A percentile compares a stretch with the other conserved stretches of the same genome.
Conservation (phyloP, 2,113 vertebrate species). For the Cyprinodon brontotheroides region DNA sequence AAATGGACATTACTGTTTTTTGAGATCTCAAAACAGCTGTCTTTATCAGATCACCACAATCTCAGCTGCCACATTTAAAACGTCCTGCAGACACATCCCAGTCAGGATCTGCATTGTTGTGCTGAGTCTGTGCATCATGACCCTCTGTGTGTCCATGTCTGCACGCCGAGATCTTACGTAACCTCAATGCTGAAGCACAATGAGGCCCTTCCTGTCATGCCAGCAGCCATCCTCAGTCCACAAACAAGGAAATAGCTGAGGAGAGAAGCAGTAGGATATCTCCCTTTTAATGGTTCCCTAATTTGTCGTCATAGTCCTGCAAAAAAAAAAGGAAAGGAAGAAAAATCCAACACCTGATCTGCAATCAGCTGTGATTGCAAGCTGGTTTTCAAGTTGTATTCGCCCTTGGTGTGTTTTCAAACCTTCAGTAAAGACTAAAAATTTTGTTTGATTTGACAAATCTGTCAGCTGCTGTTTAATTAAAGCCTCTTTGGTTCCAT, state of each 20-base stretch:
- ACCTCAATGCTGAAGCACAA: slow-evolving; percentile 32
- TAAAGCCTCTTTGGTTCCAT: not conserved
- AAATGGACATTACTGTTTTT: not conserved
- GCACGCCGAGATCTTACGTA: slow-evolving; percentile 42
- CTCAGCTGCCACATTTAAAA: not conserved
- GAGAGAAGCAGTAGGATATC: slow-evolving; percentile 29
- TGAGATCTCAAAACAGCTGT: not conserved
- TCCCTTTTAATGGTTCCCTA: not conserved
- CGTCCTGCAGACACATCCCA: not conserved
- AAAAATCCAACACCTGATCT: not conserved
- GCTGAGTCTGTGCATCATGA: slow-evolving; percentile 22
- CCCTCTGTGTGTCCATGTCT: slow-evolving; percentile 7
- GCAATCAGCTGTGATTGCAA: not conserved
- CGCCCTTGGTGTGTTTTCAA: slow-evolving; percentile 4
- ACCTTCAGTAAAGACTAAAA: not conserved
- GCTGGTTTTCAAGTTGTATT: slow-evolving; percentile 19
- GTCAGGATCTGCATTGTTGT: not conserved
- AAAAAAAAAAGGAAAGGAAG: not conserved
- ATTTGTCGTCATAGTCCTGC: slow-evolving; percentile 1
- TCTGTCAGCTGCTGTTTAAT: not conserved
- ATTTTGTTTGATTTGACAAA: no score
- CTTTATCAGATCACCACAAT: slow-evolving; percentile 23
- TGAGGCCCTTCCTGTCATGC: slow-evolving; percentile 49
- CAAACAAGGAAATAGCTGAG: slow-evolving; percentile 45
- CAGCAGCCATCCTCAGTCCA: slow-evolving; percentile 10